phyloP scores from a whole-genome alignment of 2,113 vertebrate species.

The Chauna torquata region DNA sequence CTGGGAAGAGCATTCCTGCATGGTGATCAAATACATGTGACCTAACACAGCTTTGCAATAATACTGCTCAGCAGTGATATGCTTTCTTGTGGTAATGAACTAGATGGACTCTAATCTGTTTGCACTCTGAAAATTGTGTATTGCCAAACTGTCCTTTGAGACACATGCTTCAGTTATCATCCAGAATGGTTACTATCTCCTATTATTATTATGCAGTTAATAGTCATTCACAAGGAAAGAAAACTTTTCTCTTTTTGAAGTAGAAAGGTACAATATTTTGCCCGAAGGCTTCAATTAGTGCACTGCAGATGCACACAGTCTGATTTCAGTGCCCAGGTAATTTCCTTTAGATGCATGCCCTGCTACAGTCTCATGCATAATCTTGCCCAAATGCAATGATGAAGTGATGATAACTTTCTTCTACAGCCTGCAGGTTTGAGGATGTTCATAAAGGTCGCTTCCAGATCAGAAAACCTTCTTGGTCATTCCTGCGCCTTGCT shows the following conservation, averaged over 20 bases:
- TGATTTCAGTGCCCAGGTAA: neutral
- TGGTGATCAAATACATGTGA: neutral
- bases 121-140: neutral
- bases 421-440: neutral
- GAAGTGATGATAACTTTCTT: neutral
- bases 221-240: neutral
- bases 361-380: neutral
- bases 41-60: neutral
- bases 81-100: neutral
- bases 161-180: neutral
- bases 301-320: neutral
- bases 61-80: neutral
- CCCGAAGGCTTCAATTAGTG: neutral
- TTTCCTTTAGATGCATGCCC: neutral
- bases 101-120: neutral
- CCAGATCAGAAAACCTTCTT: neutral
- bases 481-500: neutral
- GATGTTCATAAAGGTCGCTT: accelerated
- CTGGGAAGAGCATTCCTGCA: neutral
- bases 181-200: neutral
- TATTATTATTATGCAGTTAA: neutral
- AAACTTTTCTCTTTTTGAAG: slow-evolving; percentile 10
- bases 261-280: slow-evolving; percentile 2
- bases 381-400: neutral
- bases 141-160: neutral